Evolutionary conservation across 2,797 vertebrate genomes (phyloP), one percentile per base, ranked within the genome.

Genomic region (Hoplostethus mediterraneus): DNA sequence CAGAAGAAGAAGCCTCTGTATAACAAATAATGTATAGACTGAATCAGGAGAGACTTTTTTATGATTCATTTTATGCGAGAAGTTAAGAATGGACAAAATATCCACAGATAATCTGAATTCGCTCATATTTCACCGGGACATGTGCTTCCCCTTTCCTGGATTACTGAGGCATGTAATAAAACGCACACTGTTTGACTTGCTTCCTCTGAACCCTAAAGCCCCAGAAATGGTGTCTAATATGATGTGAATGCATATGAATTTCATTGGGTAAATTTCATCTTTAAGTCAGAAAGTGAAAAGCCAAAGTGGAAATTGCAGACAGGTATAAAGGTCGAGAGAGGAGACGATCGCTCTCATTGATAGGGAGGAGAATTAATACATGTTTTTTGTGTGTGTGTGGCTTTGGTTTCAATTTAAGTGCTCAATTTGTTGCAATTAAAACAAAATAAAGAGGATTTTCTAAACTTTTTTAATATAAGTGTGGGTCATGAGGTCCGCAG

Each of bases 141-240:
- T 94, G 90, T 93, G 91, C 92, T 94, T 93, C 83, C 79, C 83
- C 89, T 93, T 92, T 94, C 89, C 89, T 88, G 89, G 88, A 90
- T 93, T 90, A 93, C 85, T 89, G 91, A 93, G 85, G 90, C 92
- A 82, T 91, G 85, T 93, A 91, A 95, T 94, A 93, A 94, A 94
- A 93, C 75, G 87, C 88, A 93, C 77, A 86, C 82, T 87, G 88
- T 93, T 90, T 83, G 88, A 86, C 84, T 83, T 58, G 82, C 80
- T 92, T 93, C 87, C 89, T 85, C 81, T 89, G 88, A 89, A 91
- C 86, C 88, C 80, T 74, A 67, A 83, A 91, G 84, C 84, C 84
- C 66, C 54, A 72, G 63, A 86, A 87, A 90, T 72, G 74, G 80
- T 82, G 79, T 79, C 79, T 82, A 79, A 89, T 79, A 86, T 88